Evolutionary conservation across 2,797 vertebrate genomes (phyloP), one percentile per base, ranked within the genome.

Genomic region (Poeciliopsis turneri): DNA sequence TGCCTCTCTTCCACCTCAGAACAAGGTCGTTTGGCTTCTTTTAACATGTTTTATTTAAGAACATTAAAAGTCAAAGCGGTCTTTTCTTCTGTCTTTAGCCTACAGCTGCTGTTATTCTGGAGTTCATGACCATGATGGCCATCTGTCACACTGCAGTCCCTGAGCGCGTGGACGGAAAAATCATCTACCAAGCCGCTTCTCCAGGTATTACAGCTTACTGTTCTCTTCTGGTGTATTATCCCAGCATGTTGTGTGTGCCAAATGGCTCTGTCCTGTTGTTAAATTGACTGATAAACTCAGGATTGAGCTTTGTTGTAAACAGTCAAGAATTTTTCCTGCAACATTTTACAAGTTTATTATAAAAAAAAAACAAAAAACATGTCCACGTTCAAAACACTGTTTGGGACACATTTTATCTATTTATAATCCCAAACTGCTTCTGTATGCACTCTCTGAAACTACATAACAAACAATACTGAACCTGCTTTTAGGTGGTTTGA

Each of bases 81-180:
- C 80, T 88, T 45, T 75, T 85, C 72, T 66, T 36, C 83, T 84
- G 86, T 72, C 72, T 90, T 68, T 86, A 99, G 98, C 97, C 98
- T 57, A 99, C 98, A 72, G 97, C 97, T 85, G 95, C 97, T 78
- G 91, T 98, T 91, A 99, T 99, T 91, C 96, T 96, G 93, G 98
- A 99, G 23, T 99, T 99, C 93, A 97, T 99, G 94, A 99, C 97
- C 72, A 99, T 99, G 98, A 99, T 99, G 98, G 97, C 98, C n/a
- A 95, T 98, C 90, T 99, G 98, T 95, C 98, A 99, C 95, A 99
- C 98, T 74, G 97, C 97, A 18, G 98, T 99, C 55, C 98, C 98
- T 2, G 98, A 99, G 92, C 94, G 82, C 87, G 96, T 87, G 0
- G 97, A 96, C 0, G 96, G 96, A 88, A 95, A 91, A 82, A 98